Conservation (phyloP, 2,797 vertebrate genomes). For the Gadopsis marmoratus region DNA sequence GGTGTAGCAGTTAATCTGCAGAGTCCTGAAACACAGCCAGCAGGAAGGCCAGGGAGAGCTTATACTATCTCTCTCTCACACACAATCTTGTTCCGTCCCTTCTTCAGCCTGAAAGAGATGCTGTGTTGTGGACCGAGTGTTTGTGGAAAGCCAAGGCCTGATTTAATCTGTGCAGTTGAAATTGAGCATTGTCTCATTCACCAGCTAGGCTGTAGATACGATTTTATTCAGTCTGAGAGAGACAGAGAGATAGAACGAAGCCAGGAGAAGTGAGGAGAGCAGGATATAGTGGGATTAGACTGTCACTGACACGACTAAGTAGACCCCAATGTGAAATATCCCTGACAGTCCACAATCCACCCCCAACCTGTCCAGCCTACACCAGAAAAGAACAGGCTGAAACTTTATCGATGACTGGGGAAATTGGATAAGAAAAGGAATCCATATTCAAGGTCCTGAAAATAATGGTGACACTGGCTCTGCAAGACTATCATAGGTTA, state of each 20-base stretch:
- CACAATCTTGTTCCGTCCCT: slow-evolving; percentile 21
- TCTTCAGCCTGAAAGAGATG: slow-evolving; percentile 51
- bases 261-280: slow-evolving; percentile 45
- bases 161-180: slow-evolving; percentile 66
- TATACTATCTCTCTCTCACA: slow-evolving; percentile 13
- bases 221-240: slow-evolving; percentile 43
- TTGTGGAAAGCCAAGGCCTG: slow-evolving; percentile 53
- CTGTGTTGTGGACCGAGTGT: slow-evolving; percentile 34
- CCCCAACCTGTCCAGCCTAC: slow-evolving; percentile 37
- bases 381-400: slow-evolving; percentile 10
- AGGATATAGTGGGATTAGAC: slow-evolving; percentile 56
- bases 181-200: slow-evolving; percentile 53
- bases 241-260: slow-evolving; percentile 24
- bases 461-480: not conserved
- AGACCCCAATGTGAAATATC: slow-evolving; percentile 48
- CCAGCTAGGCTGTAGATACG: slow-evolving; percentile 22
- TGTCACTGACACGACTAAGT: slow-evolving; percentile 62
- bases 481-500: not conserved
- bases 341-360: slow-evolving; percentile 37
- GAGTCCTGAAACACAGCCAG: slow-evolving; percentile 62
- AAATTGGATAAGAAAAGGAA: slow-evolving; percentile 14
- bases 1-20: slow-evolving; percentile 76
- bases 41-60: slow-evolving; percentile 46
- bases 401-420: slow-evolving; percentile 37
- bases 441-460: slow-evolving; percentile 7